Base-by-base conservation (phyloP, 1,140 invertebrate genomes). In the Anagrus nilaparvatae region DNA sequence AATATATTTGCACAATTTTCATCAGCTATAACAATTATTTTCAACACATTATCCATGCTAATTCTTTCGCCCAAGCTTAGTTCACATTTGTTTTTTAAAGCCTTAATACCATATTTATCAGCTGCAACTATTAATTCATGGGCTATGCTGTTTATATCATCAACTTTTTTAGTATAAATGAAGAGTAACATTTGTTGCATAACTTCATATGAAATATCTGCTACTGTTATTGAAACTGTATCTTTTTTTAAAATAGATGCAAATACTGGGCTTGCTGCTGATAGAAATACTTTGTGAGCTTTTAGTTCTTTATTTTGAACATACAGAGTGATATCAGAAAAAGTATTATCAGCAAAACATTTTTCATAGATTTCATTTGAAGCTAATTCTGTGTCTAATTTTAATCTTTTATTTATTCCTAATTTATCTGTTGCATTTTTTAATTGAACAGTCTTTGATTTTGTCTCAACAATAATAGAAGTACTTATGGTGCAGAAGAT, bases 51-150 rank as follows among this genome's bases (percentile, higher is more conserved):
- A n/a, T n/a, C n/a, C n/a, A n/a, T n/a, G n/a, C n/a, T n/a, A n/a
- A n/a, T n/a, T n/a, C n/a, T n/a, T n/a, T n/a, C n/a, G n/a, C n/a
- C n/a, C n/a, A n/a, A n/a, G n/a, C n/a, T n/a, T n/a, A n/a, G 20
- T 28, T 38, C 36, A 29, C 36, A 38, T 6, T 28, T 27, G 3
- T 2, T 18, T 29, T 38, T 38, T 19, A 38, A 38, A 29, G 18
- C 25, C n/a, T 28, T 17, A 12, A 38, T 28, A 7, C 4, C 25
- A 23, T 38, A 38, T 19, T 28, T 28, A 12, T 38, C 36, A 38
- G 36, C 36, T 23, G 36, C 36, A 28, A 27, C 36, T 19, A 38
- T 28, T 12, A 38, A 9, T 4, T 19, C 16, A n/a, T 38, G 27
- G 14, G 25, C 25, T 12, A 4, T 24, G 5, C 4, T 18, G 13